Evolutionary conservation across 2,797 vertebrate genomes (phyloP).

Genomic region (Psittacula derbiana): DNA sequence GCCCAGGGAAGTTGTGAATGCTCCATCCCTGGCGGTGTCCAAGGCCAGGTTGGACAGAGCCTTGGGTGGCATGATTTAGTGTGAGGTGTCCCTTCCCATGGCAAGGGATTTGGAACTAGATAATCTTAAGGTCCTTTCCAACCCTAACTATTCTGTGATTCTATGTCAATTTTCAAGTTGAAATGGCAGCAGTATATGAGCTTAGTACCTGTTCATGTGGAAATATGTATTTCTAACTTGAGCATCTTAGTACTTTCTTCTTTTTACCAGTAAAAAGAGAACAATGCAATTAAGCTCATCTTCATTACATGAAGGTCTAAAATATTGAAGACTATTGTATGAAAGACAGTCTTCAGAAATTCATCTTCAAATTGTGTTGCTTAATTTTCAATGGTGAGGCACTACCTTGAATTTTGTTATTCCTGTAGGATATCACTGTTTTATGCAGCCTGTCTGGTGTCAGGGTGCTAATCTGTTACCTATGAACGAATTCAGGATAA

Average conservation of each 20-base stretch:
- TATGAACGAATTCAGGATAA: neutral
- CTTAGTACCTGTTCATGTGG: neutral
- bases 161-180: neutral
- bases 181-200: neutral
- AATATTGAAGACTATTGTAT: neutral
- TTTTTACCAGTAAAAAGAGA: neutral
- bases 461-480: neutral
- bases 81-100: too few relatives aligned
- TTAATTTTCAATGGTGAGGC: neutral
- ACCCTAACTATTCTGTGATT: too few relatives aligned
- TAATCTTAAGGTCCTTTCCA: too few relatives aligned
- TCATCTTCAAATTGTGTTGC: neutral
- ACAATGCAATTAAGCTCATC: neutral
- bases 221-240: neutral
- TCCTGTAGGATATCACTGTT: neutral
- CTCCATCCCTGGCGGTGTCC: too few relatives aligned
- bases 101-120: too few relatives aligned
- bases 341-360: neutral
- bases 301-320: neutral
- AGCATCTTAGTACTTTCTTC: neutral
- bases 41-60: too few relatives aligned
- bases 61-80: too few relatives aligned
- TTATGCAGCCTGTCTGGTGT: neutral
- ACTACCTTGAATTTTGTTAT: neutral
- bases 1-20: too few relatives aligned